Percentiles rank a stretch among this genome's conserved stretches.
Evolutionary conservation across 1,140 invertebrate genomes (phyloP).

Genomic region (Zaprionus capensis): DNA sequence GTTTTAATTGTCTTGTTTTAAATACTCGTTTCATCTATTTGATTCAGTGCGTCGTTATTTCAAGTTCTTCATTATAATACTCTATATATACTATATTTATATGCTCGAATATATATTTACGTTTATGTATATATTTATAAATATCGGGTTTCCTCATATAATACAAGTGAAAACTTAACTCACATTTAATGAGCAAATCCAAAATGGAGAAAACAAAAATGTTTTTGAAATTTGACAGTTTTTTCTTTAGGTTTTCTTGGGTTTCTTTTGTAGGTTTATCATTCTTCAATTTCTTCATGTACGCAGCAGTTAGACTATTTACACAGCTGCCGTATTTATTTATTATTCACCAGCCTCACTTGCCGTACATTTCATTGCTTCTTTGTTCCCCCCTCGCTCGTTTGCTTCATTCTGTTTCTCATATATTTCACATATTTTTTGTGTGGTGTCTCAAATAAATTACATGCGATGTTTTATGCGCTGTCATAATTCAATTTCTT

Average conservation of each 20-base stretch:
- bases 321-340: conserved; percentile 70
- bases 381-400: conserved; percentile 16
- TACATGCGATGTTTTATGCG: conserved; percentile 65
- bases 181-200: conserved; percentile 41
- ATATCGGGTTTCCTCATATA: conserved; percentile 54
- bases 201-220: conserved; percentile 43
- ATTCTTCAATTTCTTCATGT: conserved; percentile 45
- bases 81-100: conserved; percentile 62
- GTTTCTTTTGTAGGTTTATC: conserved; percentile 30
- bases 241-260: conserved; percentile 11
- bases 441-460: conserved; percentile 64
- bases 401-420: conserved; percentile 27
- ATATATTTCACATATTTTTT: conserved; percentile 39
- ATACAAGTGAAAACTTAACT: conserved; percentile 73
- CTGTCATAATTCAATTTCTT: conserved; percentile 68
- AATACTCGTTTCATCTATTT: conserved; percentile 83
- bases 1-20: conserved; percentile 73
- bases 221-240: conserved; percentile 30
- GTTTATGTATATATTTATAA: conserved; percentile 37
- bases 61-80: conserved; percentile 54
- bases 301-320: conserved; percentile 69
- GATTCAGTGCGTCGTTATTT: conserved; percentile 83
- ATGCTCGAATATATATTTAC: conserved; percentile 61
- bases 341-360: conserved; percentile 61
- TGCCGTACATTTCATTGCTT: conserved; percentile 25